Evolutionary conservation across 2,113 vertebrate species (phyloP).

Genomic region (Odobenus rosmarus): DNA sequence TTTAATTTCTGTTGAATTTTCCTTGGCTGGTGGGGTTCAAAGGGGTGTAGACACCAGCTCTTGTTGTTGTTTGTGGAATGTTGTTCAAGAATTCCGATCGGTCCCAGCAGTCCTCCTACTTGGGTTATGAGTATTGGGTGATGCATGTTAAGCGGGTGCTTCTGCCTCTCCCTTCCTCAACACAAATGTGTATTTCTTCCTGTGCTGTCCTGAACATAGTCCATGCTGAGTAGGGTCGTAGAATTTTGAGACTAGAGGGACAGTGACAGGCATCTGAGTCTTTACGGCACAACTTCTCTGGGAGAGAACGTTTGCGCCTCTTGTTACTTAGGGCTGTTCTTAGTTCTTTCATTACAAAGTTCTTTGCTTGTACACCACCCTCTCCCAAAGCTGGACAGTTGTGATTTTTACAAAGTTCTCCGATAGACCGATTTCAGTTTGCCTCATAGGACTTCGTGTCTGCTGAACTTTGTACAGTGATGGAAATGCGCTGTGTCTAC

Average conservation of each 20-base stretch:
- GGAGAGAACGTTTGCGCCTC: not conserved
- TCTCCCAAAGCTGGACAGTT: not conserved
- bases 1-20: not conserved
- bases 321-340: rapidly evolving
- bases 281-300: not conserved
- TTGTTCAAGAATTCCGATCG: not conserved
- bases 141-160: not conserved
- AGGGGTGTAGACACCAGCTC: not conserved
- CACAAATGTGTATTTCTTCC: rapidly evolving
- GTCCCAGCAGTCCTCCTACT: not conserved
- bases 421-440: not conserved
- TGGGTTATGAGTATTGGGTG: rapidly evolving
- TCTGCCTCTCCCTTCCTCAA: rapidly evolving
- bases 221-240: rapidly evolving
- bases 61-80: not conserved
- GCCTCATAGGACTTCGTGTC: not conserved
- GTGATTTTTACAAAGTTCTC: not conserved
- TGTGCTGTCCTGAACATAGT: rapidly evolving
- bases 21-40: rapidly evolving
- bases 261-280: not conserved
- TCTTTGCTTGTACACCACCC: not conserved
- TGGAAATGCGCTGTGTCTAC: rapidly evolving
- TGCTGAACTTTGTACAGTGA: no score
- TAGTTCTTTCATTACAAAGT: not conserved
- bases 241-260: not conserved